Evolutionary conservation across 2,888 invertebrate genomes (phyloP).

Genomic region (Ichneumoninae sp.): DNA sequence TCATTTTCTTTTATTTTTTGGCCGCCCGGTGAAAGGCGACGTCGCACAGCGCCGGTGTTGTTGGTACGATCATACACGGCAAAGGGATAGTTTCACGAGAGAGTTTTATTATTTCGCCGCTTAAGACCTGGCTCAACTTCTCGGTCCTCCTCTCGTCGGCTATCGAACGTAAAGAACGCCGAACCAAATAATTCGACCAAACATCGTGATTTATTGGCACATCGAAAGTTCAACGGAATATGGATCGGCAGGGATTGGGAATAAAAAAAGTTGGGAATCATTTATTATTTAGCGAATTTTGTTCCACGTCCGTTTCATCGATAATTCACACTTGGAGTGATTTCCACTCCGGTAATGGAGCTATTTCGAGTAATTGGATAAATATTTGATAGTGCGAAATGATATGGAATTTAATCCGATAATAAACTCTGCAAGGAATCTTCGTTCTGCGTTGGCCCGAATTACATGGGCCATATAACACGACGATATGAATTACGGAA

Average conservation of each 20-base stretch:
- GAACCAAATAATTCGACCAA: conserved; percentile 43
- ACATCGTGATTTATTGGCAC: conserved; percentile 45
- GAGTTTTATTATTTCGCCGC: conserved; percentile 55
- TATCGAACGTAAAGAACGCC: conserved; percentile 55
- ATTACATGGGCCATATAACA: neutral
- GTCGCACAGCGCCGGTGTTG: conserved; percentile 20
- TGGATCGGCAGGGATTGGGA: neutral
- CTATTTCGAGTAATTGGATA: neutral
- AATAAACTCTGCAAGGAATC: neutral
- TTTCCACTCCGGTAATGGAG: neutral
- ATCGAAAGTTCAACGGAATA: conserved; percentile 18
- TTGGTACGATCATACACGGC: conserved; percentile 23
- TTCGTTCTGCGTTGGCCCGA: neutral
- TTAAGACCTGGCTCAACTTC: conserved; percentile 49
- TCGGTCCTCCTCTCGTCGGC: conserved; percentile 32
- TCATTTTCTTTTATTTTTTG: conserved; percentile 31
- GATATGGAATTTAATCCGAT: neutral
- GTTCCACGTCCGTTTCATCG: neutral
- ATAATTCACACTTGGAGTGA: neutral
- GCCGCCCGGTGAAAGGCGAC: neutral
- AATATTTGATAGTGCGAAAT: neutral
- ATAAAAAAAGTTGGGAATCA: neutral
- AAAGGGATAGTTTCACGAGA: conserved; percentile 23
- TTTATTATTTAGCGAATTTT: neutral
- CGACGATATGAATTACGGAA: neutral